These are phyloP conservation scores for Carabus problematicus DNA, from an alignment of 2,888 invertebrate genomes.

Conservation along the genomic window DNA sequence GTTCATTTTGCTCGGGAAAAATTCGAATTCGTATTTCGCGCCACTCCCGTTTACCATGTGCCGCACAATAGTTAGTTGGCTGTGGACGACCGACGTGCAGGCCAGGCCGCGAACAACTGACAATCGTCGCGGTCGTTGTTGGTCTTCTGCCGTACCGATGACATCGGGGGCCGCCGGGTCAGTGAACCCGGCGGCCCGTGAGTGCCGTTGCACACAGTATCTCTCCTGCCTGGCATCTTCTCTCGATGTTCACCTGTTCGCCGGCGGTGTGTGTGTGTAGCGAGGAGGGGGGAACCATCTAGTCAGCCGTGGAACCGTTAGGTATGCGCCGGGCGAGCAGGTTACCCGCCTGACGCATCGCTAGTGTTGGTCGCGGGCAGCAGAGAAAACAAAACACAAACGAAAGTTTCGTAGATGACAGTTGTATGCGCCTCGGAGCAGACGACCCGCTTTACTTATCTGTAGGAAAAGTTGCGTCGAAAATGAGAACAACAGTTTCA, in stretches of 20 bases:
- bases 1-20: background rate
- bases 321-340: background rate
- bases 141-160: conserved; percentile 2
- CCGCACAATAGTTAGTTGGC: too few species aligned
- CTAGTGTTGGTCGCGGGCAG: background rate
- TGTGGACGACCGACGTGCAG: background rate
- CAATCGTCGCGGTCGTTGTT: background rate
- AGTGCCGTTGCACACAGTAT: conserved; percentile 13
- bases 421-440: too few species aligned
- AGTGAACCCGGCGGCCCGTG: background rate
- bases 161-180: conserved; percentile 5
- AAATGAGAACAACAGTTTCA: too few species aligned
- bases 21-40: conserved; percentile 8
- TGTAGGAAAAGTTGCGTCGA: too few species aligned
- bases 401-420: too few species aligned
- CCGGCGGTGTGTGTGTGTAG: background rate
- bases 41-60: background rate
- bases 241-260: conserved; percentile 3
- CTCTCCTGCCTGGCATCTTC: conserved; percentile 4
- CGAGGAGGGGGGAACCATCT: background rate
- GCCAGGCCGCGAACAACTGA: conserved; percentile 7
- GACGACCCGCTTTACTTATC: too few species aligned
- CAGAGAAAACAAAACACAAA: too few species aligned
- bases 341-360: background rate
- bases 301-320: conserved; percentile 2